Conservation (phyloP, 2,888 invertebrate species). For the Dryobotodes eremita region DNA sequence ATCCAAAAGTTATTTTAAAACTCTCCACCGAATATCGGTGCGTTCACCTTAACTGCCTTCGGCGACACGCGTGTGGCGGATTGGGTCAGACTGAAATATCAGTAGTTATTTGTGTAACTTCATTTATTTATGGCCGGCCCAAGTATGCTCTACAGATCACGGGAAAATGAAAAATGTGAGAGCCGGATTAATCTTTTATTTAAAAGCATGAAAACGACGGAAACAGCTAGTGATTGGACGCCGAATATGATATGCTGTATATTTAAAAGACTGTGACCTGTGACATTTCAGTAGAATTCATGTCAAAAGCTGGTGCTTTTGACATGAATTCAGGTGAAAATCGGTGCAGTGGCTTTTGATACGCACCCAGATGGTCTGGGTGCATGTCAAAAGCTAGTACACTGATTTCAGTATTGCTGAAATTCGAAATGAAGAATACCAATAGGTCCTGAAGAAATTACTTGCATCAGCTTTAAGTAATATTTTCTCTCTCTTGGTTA, state of each 20-base stretch:
- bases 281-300: background rate
- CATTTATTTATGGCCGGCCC: conserved; percentile 51
- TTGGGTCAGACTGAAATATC: conserved; percentile 65
- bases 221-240: background rate
- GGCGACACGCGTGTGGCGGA: conserved; percentile 58
- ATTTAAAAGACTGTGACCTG: background rate
- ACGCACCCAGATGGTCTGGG: too few species aligned
- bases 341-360: too few species aligned
- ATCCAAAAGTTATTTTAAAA: background rate
- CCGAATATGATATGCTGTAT: background rate
- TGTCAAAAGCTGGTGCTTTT: too few species aligned
- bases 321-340: too few species aligned
- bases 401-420: background rate
- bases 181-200: conserved; percentile 42
- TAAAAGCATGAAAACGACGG: conserved; percentile 20
- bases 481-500: background rate
- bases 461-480: background rate
- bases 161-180: conserved; percentile 46
- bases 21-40: conserved; percentile 32
- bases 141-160: conserved; percentile 41
- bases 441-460: background rate
- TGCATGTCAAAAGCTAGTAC: background rate
- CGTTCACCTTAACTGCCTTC: conserved; percentile 54
- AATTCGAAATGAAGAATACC: background rate
- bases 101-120: conserved; percentile 58